Conservation (phyloP, 1,140 invertebrate genomes). For the Euschistus heros region DNA sequence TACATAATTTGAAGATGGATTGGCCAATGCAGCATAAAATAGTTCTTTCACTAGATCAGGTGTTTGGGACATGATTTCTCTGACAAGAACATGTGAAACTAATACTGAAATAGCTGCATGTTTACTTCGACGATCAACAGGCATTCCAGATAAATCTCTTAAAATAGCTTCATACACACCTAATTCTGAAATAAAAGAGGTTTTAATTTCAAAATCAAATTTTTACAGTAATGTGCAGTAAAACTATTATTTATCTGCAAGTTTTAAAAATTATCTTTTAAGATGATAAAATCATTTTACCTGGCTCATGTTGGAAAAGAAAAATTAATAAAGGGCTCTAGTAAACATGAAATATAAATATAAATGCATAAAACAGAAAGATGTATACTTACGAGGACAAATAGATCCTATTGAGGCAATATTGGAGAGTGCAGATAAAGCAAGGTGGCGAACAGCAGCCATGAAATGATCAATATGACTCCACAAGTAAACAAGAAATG, state of each 20-base stretch:
- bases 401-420: constrained; percentile 31
- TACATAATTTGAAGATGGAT: constrained; percentile 18
- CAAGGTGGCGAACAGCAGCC: constrained; percentile 45
- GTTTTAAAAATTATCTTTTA: no score
- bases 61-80: constrained; percentile 9
- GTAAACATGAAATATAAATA: background rate
- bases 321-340: background rate
- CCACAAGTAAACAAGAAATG: constrained; percentile 37
- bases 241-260: no score
- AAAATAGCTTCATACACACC: constrained; percentile 16
- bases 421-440: constrained; percentile 36
- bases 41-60: constrained; percentile 21
- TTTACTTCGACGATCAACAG: constrained; percentile 19
- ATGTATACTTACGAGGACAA: constrained; percentile 11
- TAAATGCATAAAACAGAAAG: background rate
- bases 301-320: no score
- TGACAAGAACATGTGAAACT: constrained; percentile 11
- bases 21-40: background rate
- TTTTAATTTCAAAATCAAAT: no score
- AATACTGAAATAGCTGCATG: constrained; percentile 22
- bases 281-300: no score
- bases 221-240: no score
- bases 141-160: constrained; percentile 3
- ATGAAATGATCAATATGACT: constrained; percentile 42
- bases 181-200: constrained; percentile 20